phyloP scores from a whole-genome alignment of 2,113 vertebrate genomes.

The Tamias sibiricus region DNA sequence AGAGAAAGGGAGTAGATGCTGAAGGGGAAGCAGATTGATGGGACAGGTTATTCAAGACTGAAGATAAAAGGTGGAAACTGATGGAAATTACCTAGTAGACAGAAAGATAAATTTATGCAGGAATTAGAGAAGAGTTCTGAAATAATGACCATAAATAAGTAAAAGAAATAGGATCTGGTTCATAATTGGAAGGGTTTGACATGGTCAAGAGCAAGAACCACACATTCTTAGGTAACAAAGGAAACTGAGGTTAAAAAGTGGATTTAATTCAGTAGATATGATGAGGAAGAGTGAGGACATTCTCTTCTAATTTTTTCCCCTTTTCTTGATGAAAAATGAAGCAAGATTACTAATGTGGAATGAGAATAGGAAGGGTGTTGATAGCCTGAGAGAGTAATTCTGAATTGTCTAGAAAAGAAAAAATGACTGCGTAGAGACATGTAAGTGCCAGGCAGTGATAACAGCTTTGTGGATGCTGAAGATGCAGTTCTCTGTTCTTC shows the following conservation, averaged over 20 bases:
- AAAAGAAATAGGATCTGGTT: background rate
- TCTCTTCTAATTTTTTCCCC: background rate
- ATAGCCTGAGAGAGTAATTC: background rate
- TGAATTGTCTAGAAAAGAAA: background rate
- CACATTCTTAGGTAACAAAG: background rate
- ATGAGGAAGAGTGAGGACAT: background rate
- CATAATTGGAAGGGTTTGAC: background rate
- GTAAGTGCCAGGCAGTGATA: background rate
- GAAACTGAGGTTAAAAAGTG: background rate
- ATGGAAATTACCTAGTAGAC: background rate
- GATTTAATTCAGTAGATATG: background rate
- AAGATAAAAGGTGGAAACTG: background rate
- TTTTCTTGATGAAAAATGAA: background rate
- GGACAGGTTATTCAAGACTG: background rate
- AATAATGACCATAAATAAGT: background rate
- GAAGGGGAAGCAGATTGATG: background rate
- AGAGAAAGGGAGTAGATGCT: background rate
- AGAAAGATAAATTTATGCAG: background rate
- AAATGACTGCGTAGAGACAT: background rate
- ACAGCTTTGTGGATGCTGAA: rapidly evolving
- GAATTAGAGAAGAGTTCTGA: background rate
- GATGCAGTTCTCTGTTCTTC: background rate
- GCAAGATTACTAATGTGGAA: background rate
- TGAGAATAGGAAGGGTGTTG: background rate
- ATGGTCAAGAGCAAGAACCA: rapidly evolving